Evolutionary conservation across 2,797 vertebrate species (phyloP), one percentile per base, ranked within the genome.

Genomic region (Microctenopoma lineatum): DNA sequence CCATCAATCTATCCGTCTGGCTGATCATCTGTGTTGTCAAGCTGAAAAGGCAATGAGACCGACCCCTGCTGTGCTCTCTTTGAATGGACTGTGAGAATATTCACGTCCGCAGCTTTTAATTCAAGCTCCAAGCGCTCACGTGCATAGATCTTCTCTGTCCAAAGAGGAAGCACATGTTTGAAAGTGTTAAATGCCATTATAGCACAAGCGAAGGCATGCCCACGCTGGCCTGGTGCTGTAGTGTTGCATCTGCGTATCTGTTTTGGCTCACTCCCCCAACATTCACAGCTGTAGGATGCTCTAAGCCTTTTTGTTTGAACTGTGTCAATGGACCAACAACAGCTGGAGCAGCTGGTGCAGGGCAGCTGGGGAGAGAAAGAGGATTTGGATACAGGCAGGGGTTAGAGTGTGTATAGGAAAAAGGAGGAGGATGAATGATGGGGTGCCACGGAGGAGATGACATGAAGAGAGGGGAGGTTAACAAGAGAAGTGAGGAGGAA

Each of bases 241-340:
- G 78, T 46, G 67, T 69, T 58, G 78, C 53, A 14, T 77, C 73
- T 72, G 50, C 64, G 76, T 73, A 57, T 86, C 75, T 77, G 72
- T 73, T 77, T 82, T 87, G 84, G 89, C 83, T 77, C 50, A 16
- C 66, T 79, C 64, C 63, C 59, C 71, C 75, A 36, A 66, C 80
- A 64, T 68, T 73, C 84, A 70, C 89, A 91, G 87, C 89, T 87
- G 87, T 78, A 82, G 76, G 81, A 88, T 47, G 88, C 84, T 87
- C 84, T 84, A 79, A 88, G 83, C 81, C 71, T 78, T 77, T 90
- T 91, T 88, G 84, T 91, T 85, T 89, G 82, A 91, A 92, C 84
- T 77, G 88, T 89, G 86, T 91, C 90, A 84, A 92, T 92, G 80
- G 87, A 90, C 79, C 86, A 78, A 76, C 81, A 88, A 75, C 88